Evolutionary conservation across 2,113 vertebrate genomes (phyloP).

Genomic region (Todiramphus chloris): DNA sequence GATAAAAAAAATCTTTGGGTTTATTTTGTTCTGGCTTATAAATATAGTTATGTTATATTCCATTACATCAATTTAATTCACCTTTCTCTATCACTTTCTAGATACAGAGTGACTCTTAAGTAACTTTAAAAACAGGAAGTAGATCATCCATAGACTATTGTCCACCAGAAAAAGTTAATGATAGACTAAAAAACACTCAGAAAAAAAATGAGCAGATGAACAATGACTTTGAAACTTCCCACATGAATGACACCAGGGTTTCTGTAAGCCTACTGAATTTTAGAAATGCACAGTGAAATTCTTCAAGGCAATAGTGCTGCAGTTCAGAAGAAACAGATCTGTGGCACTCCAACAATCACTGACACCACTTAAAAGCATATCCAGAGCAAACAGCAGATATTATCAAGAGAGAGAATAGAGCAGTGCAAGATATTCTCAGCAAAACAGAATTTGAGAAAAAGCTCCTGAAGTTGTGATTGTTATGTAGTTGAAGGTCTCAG

Average conservation of each 20-base stretch:
- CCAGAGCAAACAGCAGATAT: background rate
- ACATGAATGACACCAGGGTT: background rate
- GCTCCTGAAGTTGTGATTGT: background rate
- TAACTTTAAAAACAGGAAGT: background rate
- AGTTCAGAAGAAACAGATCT: background rate
- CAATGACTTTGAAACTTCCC: background rate
- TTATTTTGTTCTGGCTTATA: background rate
- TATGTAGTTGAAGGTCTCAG: background rate
- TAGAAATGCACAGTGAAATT: background rate
- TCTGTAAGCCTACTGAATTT: background rate
- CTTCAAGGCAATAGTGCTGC: background rate
- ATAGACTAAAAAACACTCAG: background rate
- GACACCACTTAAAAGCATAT: background rate
- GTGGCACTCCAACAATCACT: background rate
- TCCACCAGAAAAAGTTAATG: background rate
- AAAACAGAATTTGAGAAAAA: background rate
- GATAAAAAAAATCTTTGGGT: background rate
- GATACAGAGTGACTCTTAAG: background rate
- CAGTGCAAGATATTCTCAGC: background rate
- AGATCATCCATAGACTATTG: background rate
- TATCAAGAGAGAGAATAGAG: background rate
- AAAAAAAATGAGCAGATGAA: background rate
- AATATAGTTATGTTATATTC: background rate
- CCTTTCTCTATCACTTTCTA: background rate
- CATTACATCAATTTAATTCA: background rate